These are phyloP conservation scores for Thalpophila matura DNA, from an alignment of 2,888 invertebrate species.

Conservation along the genomic window DNA sequence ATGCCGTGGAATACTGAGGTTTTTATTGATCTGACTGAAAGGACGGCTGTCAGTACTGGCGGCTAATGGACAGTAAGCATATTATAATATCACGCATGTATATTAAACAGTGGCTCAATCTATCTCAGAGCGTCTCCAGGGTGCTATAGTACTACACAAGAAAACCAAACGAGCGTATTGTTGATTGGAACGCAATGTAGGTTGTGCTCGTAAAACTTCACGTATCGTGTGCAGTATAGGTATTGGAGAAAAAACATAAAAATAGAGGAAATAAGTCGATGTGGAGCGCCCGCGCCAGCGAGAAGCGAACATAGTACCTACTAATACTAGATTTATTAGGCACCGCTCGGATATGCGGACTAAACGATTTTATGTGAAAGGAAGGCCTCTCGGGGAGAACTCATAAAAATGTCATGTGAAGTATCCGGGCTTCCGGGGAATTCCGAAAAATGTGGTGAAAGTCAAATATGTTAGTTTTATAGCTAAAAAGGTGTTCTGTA, in stretches of 20 bases:
- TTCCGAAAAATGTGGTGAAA: not conserved
- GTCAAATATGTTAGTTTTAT: conserved; percentile 24
- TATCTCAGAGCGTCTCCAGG: too few relatives aligned
- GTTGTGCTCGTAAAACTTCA: conserved; percentile 12
- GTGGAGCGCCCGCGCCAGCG: not conserved
- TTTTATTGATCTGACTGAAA: not conserved
- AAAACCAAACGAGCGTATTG: not conserved
- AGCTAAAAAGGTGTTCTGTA: not conserved
- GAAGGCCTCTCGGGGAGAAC: not conserved
- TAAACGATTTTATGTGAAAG: conserved; percentile 21
- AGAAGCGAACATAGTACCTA: not conserved
- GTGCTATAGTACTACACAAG: not conserved
- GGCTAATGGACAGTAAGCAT: too few relatives aligned
- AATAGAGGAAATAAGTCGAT: conserved; percentile 4
- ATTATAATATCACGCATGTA: not conserved
- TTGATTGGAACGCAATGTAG: conserved; percentile 7
- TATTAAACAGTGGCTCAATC: not conserved
- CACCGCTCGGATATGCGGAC: not conserved
- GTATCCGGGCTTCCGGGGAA: not conserved
- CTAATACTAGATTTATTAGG: conserved; percentile 18
- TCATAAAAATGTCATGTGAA: conserved; percentile 23
- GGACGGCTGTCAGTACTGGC: too few relatives aligned
- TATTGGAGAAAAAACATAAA: conserved; percentile 16
- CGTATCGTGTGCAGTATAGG: not conserved
- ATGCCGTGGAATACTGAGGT: conserved; percentile 2